A percentile compares a stretch with the other conserved stretches of the same genome.
phyloP scores from a whole-genome alignment of 2,888 invertebrate genomes.

The Pristionchus mayeri region DNA sequence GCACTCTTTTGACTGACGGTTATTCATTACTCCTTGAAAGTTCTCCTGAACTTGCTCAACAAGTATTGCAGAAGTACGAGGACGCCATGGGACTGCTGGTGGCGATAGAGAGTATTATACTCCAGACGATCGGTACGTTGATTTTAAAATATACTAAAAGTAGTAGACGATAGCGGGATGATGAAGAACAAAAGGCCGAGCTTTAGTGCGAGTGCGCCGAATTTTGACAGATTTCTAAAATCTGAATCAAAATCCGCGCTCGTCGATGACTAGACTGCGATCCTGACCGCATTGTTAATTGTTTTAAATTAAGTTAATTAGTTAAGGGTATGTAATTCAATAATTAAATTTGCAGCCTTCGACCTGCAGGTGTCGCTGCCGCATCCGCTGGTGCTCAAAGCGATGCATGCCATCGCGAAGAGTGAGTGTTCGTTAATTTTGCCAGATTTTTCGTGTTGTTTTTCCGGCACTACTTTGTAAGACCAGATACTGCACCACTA shows the following conservation, averaged over 20 bases:
- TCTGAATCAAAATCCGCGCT: background rate
- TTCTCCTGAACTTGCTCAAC: no score
- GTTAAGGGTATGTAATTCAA: background rate
- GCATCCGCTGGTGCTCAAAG: slow-evolving; percentile 94
- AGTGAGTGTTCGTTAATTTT: slow-evolving; percentile 80
- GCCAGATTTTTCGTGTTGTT: no score
- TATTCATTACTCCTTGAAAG: no score
- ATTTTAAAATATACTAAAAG: background rate
- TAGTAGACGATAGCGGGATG: background rate
- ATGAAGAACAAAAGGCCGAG: slow-evolving; percentile 26
- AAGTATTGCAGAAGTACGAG: slow-evolving; percentile 81
- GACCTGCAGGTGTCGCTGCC: slow-evolving; percentile 98
- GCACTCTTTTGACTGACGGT: no score
- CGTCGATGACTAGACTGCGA: slow-evolving; percentile 5
- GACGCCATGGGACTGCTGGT: slow-evolving; percentile 92
- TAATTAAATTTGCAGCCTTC: slow-evolving; percentile 82
- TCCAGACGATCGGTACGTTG: slow-evolving; percentile 88
- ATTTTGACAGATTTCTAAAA: background rate
- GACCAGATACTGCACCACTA: no score
- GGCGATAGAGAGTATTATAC: slow-evolving; percentile 94
- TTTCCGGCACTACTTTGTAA: no score
- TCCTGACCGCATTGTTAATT: slow-evolving; percentile 1
- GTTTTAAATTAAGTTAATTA: slow-evolving; percentile 37
- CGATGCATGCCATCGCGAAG: slow-evolving; percentile 91
- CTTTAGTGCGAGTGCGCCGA: slow-evolving; percentile 13